Conservation (phyloP, 2,888 invertebrate genomes). For the Piscicola geometra region DNA sequence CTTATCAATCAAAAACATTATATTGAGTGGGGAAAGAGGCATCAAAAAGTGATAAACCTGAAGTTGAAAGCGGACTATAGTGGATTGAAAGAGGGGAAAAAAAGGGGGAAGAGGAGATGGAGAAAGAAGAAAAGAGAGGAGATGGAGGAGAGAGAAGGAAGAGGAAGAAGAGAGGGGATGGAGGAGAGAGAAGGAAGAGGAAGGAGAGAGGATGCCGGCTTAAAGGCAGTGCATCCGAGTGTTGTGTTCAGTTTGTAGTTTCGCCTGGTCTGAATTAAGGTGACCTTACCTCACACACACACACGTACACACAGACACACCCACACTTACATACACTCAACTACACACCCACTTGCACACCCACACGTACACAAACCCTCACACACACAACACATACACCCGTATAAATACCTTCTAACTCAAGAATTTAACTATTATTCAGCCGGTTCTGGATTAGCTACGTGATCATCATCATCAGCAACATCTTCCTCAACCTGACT, state of each 20-base stretch:
- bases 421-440: neutral
- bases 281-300: constrained; percentile 1
- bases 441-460: neutral
- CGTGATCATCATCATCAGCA: constrained; percentile 18
- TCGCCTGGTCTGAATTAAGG: constrained; percentile 6
- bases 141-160: neutral
- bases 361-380: too few species aligned
- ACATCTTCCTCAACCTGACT: constrained; percentile 12
- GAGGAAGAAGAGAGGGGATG: neutral
- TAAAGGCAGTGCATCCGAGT: neutral
- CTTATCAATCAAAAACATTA: too few species aligned
- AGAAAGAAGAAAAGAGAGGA: neutral
- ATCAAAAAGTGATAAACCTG: too few species aligned
- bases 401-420: too few species aligned
- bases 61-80: too few species aligned
- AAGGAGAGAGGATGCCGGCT: constrained; percentile 5
- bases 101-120: too few species aligned
- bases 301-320: neutral
- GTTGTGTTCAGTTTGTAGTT: constrained; percentile 3
- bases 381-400: too few species aligned
- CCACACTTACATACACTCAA: too few species aligned
- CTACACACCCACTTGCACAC: too few species aligned
- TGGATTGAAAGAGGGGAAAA: too few species aligned
- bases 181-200: neutral
- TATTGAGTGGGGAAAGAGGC: too few species aligned